phyloP scores from a whole-genome alignment of 2,113 vertebrate genomes.

The Thamnaconus septentrionalis region DNA sequence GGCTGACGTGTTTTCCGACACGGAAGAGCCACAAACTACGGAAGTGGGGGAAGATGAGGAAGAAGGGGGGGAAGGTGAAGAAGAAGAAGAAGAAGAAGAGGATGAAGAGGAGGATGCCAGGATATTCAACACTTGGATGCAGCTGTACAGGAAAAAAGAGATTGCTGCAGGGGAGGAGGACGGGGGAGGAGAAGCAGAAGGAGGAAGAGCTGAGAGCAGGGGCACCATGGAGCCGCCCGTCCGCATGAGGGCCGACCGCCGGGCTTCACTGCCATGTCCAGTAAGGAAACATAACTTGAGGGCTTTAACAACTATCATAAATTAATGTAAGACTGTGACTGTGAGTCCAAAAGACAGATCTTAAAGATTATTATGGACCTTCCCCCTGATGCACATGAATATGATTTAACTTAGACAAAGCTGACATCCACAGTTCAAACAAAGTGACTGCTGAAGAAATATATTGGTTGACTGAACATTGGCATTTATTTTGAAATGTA shows the following conservation, averaged over 20 bases:
- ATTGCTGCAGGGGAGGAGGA: background rate
- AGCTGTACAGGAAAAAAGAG: slow-evolving; percentile 38
- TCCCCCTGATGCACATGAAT: too few relatives aligned
- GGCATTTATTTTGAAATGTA: too few relatives aligned
- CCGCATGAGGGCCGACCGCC: slow-evolving; percentile 63
- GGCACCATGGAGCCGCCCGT: slow-evolving; percentile 28
- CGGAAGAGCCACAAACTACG: slow-evolving; percentile 7
- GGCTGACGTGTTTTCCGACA: slow-evolving; percentile 23
- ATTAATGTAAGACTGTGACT: too few relatives aligned
- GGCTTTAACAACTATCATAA: background rate
- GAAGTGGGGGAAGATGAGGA: slow-evolving; percentile 19
- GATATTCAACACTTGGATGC: slow-evolving; percentile 61
- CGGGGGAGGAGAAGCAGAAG: background rate
- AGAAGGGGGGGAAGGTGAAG: slow-evolving; percentile 23
- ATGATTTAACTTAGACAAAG: too few relatives aligned
- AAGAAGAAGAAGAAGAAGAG: slow-evolving; percentile 1
- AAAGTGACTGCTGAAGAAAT: too few relatives aligned
- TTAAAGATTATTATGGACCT: too few relatives aligned
- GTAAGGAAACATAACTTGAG: slow-evolving; percentile 69
- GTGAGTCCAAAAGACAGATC: too few relatives aligned
- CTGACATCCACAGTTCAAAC: too few relatives aligned
- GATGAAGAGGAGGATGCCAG: slow-evolving; percentile 36
- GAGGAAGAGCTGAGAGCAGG: slow-evolving; percentile 55
- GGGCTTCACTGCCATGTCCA: slow-evolving; percentile 84
- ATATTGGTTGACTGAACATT: too few relatives aligned